Conservation (phyloP, 1,140 invertebrate genomes). For the Listronotus bonariensis region DNA sequence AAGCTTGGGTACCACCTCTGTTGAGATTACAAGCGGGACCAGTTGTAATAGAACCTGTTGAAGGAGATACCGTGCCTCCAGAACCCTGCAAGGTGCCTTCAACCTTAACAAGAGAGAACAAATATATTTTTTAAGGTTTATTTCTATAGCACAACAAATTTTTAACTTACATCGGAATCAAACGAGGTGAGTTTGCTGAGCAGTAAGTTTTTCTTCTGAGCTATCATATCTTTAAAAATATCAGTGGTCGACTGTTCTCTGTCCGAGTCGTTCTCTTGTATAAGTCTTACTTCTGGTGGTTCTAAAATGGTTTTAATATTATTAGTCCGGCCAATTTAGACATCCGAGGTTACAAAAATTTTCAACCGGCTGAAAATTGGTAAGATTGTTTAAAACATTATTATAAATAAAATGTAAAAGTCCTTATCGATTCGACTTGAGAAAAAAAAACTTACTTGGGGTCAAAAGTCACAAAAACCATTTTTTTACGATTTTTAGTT, state of each 20-base stretch:
- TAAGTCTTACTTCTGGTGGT: conserved; percentile 59
- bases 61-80: conserved; percentile 60
- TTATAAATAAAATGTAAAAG: too few relatives aligned
- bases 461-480: too few relatives aligned
- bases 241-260: conserved; percentile 76
- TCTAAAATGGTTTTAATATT: conserved; percentile 46
- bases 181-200: conserved; percentile 86
- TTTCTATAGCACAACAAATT: conserved; percentile 4
- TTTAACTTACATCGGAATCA: conserved; percentile 80
- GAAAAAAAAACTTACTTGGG: too few relatives aligned
- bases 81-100: conserved; percentile 69
- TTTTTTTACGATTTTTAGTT: too few relatives aligned
- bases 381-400: too few relatives aligned
- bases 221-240: conserved; percentile 87
- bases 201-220: conserved; percentile 83
- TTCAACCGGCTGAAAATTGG: too few relatives aligned
- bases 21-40: conserved; percentile 69
- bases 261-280: conserved; percentile 49
- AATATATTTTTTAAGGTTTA: not conserved
- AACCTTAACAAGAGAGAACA: conserved; percentile 38
- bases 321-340: too few relatives aligned
- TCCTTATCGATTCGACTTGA: too few relatives aligned
- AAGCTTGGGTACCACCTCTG: conserved; percentile 63
- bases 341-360: too few relatives aligned
- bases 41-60: conserved; percentile 78